Evolutionary conservation across 2,888 invertebrate species (phyloP), one percentile per base, ranked within the genome.

Genomic region (Leucoma salicis): DNA sequence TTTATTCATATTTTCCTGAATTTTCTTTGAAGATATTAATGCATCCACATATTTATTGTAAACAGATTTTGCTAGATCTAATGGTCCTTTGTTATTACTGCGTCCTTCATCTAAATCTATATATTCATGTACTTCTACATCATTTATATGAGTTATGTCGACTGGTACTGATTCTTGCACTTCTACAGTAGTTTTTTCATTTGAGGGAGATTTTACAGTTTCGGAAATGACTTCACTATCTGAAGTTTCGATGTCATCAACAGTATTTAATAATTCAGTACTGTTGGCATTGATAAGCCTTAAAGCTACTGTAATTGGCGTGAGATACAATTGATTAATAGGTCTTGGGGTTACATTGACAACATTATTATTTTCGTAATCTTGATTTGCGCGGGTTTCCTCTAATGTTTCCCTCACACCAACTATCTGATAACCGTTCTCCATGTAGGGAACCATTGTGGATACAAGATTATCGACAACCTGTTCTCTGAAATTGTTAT

Each of bases 91-190:
- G 29, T 78, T 70, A 49, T 75, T 80, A 43, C 74, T 75, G 57
- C 81, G 78, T 1, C 82, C 85, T 63, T 83, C 79, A 8, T 85
- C 86, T 45, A 86, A 59, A 66, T 86, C 86, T 44, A 87, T 68
- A 64, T 88, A 87, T 41, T 86, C 78, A 11, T 88, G 87, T 4
- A 82, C 74, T 68, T 88, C 87, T 0, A 89, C 81, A 21, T 84
- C 86, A 48, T 89, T 88, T 21, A 88, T 87, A 42, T 89, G 87
- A 15, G 83, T 89, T 25, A 86, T 85, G 35, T 91, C 91, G 42
- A 90, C 73, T 0, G 92, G 92, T 12, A 93, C 78, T 0, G 93
- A 93, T 70, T 93, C 87, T 60, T 94, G 93, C 2, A 94, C 76
- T 78, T 94, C 93, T 1, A 94, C 92, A 24, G 88, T 73, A 0